phyloP scores from a whole-genome alignment of 2,888 invertebrate species.

The Chalcosyrphus nemorum region DNA sequence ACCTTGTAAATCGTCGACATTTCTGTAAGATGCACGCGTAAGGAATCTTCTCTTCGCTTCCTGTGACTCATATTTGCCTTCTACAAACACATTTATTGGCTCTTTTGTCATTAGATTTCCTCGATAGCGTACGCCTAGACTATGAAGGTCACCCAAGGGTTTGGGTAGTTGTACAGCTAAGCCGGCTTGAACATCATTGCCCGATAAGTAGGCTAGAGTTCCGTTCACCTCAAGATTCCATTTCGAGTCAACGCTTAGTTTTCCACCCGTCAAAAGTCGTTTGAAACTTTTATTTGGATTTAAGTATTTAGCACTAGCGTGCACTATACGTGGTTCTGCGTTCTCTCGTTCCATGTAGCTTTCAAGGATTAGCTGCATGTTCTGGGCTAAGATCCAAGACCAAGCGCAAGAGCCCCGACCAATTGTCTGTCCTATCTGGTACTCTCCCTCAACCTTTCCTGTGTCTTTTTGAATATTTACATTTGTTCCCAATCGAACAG shows the following conservation, averaged over 20 bases:
- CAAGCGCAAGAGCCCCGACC: slow-evolving; percentile 83
- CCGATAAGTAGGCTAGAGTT: slow-evolving; percentile 78
- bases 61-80: slow-evolving; percentile 83
- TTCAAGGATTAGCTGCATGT: slow-evolving; percentile 83
- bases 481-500: slow-evolving; percentile 77
- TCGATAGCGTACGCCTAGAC: slow-evolving; percentile 80
- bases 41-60: slow-evolving; percentile 82
- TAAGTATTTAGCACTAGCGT: slow-evolving; percentile 82
- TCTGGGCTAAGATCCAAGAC: slow-evolving; percentile 83
- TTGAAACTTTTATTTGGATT: slow-evolving; percentile 84
- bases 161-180: slow-evolving; percentile 83
- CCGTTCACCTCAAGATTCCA: slow-evolving; percentile 84
- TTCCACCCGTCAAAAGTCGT: slow-evolving; percentile 83
- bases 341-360: slow-evolving; percentile 82
- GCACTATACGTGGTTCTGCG: slow-evolving; percentile 81
- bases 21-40: slow-evolving; percentile 79
- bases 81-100: slow-evolving; percentile 81
- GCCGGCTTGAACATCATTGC: slow-evolving; percentile 81
- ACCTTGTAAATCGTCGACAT: slow-evolving; percentile 78
- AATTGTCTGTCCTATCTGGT: slow-evolving; percentile 81
- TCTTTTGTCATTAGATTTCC: slow-evolving; percentile 78
- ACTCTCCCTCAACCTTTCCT: slow-evolving; percentile 79
- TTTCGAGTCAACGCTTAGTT: slow-evolving; percentile 83
- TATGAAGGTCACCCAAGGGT: slow-evolving; percentile 84
- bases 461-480: slow-evolving; percentile 75